Evolutionary conservation across 2,797 vertebrate species (phyloP).

Genomic region (Merluccius polli): DNA sequence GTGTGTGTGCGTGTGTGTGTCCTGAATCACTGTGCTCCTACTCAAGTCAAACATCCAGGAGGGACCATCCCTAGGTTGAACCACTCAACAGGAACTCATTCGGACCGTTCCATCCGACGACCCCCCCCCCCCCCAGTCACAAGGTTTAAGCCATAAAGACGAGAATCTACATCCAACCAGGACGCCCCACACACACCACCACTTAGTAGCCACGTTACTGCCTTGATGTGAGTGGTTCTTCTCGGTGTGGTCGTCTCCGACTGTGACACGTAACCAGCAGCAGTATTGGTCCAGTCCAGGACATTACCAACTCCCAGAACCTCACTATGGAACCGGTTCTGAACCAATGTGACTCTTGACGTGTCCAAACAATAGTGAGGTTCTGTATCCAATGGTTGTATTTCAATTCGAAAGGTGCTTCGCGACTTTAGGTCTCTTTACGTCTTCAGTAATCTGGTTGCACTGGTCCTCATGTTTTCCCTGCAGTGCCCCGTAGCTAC

Average conservation of each 20-base stretch:
- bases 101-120: neutral
- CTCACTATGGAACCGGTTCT: neutral
- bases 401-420: conserved; percentile 18
- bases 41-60: neutral
- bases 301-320: conserved; percentile 17
- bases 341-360: neutral
- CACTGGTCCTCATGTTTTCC: conserved; percentile 14
- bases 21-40: too few species aligned
- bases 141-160: conserved; percentile 2
- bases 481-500: conserved; percentile 6
- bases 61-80: neutral
- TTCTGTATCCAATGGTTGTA: neutral
- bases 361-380: neutral
- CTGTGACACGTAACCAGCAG: conserved; percentile 11
- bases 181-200: neutral
- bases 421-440: neutral
- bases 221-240: conserved; percentile 3
- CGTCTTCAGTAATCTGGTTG: conserved; percentile 15
- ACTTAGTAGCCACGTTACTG: neutral
- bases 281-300: conserved; percentile 24
- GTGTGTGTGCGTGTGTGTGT: neutral
- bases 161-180: neutral
- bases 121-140: neutral
- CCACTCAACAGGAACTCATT: neutral
- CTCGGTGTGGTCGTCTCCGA: neutral